These are phyloP conservation scores for Drusus annulatus DNA, from an alignment of 1,140 invertebrate species.

Conservation along the genomic window DNA sequence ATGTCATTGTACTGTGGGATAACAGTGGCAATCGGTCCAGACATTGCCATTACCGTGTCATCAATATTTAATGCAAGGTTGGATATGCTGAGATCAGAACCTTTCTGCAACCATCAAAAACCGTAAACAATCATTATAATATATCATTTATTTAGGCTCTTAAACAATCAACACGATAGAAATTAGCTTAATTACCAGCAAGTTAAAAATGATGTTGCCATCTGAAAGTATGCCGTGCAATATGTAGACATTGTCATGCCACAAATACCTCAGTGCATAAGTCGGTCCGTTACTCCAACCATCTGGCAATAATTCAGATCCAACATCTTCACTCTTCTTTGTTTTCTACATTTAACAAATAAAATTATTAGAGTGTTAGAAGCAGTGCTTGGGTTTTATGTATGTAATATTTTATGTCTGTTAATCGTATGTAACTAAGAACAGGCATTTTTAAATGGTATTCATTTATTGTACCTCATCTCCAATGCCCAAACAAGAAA, in stretches of 20 bases:
- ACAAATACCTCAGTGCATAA: conserved; percentile 79
- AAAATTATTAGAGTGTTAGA: too few relatives aligned
- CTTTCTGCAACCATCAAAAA: conserved; percentile 65
- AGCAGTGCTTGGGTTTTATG: too few relatives aligned
- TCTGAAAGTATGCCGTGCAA: conserved; percentile 77
- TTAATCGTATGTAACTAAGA: too few relatives aligned
- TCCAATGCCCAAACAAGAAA: conserved; percentile 80
- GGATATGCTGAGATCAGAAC: conserved; percentile 62
- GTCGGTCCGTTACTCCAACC: conserved; percentile 77
- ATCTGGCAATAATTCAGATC: conserved; percentile 78
- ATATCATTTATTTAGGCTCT: too few relatives aligned
- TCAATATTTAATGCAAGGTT: conserved; percentile 51
- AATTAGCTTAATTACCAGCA: conserved; percentile 72
- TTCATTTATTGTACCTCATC: conserved; percentile 75
- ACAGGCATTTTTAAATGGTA: too few relatives aligned
- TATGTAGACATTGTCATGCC: conserved; percentile 77
- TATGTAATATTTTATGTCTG: too few relatives aligned
- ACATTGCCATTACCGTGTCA: conserved; percentile 58
- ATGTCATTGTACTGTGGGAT: conserved; percentile 70
- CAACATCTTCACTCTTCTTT: conserved; percentile 73
- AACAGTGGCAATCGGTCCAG: conserved; percentile 65
- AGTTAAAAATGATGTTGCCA: conserved; percentile 76
- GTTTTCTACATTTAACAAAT: conserved; percentile 70
- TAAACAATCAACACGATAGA: too few relatives aligned
- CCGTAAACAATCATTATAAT: too few relatives aligned